Evolutionary conservation across 2,888 invertebrate species (phyloP).

Genomic region (Platycnemis pennipes): DNA sequence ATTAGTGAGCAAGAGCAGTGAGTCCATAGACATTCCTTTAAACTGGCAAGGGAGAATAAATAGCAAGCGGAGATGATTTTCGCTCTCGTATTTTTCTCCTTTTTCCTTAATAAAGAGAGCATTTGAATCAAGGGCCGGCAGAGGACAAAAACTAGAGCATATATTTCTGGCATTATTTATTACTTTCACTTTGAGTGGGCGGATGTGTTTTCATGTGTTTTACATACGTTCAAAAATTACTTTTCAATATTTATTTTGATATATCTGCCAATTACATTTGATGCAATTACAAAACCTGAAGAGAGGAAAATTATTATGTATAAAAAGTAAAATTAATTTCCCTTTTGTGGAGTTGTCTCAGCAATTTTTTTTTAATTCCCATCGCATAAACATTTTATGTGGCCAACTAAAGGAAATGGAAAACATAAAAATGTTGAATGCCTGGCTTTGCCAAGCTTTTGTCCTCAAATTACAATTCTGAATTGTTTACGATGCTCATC

Average conservation of each 20-base stretch:
- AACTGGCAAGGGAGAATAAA: too few species aligned
- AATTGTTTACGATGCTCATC: neutral
- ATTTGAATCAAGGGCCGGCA: neutral
- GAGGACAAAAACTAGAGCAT: neutral
- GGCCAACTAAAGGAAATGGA: neutral
- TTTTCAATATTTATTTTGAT: neutral
- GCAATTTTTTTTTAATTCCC: neutral
- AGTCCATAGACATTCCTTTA: too few species aligned
- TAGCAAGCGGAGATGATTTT: too few species aligned
- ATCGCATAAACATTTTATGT: neutral
- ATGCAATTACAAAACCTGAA: neutral
- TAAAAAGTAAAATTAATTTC: neutral
- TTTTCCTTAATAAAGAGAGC: neutral
- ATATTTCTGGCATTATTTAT: neutral
- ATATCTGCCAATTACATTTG: neutral
- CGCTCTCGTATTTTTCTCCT: neutral
- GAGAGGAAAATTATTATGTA: neutral
- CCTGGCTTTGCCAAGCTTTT: neutral
- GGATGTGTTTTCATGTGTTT: neutral
- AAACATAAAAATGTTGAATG: too few species aligned
- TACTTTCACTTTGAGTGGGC: neutral
- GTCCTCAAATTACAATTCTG: neutral
- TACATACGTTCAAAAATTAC: neutral
- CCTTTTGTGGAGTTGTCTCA: neutral
- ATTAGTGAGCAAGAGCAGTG: too few species aligned